A percentile compares a stretch with the other conserved stretches of the same genome.
phyloP scores from a whole-genome alignment of 2,113 vertebrate genomes.

The Chionodraco myersi region DNA sequence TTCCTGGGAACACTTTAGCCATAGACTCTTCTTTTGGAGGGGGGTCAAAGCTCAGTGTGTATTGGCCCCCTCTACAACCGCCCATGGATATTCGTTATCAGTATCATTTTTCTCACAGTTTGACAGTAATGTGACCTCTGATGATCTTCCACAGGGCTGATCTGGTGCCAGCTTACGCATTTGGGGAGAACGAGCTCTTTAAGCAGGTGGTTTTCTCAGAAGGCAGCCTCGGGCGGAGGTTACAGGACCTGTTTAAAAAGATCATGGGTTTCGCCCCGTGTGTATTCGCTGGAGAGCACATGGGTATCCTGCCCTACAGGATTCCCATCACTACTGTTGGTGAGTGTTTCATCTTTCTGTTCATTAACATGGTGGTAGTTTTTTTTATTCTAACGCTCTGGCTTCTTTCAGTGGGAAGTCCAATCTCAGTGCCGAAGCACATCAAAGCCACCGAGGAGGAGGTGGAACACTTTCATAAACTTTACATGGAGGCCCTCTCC shows the following conservation, averaged over 20 bases:
- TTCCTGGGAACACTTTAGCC: too few relatives aligned
- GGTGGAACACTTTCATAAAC: constrained; percentile 83
- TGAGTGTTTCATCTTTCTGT: constrained; percentile 68
- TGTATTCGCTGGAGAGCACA: constrained; percentile 81
- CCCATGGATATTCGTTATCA: background rate
- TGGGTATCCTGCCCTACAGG: constrained; percentile 80
- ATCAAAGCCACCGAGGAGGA: constrained; percentile 77
- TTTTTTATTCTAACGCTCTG: constrained; percentile 11
- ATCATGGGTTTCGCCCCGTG: constrained; percentile 84
- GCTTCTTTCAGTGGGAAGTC: constrained; percentile 82
- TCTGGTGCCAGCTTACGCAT: constrained; percentile 87
- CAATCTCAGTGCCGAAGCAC: constrained; percentile 79
- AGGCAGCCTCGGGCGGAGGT: constrained; percentile 69
- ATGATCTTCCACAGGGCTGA: constrained; percentile 79
- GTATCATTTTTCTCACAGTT: background rate
- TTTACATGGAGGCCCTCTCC: constrained; percentile 83
- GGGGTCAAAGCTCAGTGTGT: too few relatives aligned
- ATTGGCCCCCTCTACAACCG: background rate
- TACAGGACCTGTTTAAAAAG: constrained; percentile 84
- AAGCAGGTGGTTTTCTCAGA: constrained; percentile 76
- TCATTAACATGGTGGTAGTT: too few relatives aligned
- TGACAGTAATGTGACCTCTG: background rate
- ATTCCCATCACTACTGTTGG: constrained; percentile 85
- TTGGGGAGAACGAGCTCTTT: constrained; percentile 88
- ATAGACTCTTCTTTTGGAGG: too few relatives aligned